Evolutionary conservation across 2,888 invertebrate species (phyloP).

Genomic region (Eugnorisma glareosa): DNA sequence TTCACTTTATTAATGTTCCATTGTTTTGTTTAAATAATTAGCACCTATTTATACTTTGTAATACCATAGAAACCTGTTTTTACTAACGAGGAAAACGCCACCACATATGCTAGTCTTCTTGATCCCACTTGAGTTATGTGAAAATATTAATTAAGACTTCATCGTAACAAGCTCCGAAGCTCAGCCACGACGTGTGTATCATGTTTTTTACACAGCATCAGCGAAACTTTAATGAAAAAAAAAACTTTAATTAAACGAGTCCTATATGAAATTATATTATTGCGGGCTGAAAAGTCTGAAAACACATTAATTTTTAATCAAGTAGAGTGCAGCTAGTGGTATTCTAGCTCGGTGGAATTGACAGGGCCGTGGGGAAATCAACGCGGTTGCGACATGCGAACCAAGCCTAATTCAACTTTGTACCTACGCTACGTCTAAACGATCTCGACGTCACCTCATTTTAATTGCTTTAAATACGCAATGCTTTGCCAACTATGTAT

Average conservation of each 20-base stretch:
- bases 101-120: neutral
- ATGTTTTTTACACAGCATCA: slow-evolving; percentile 14
- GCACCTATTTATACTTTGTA: slow-evolving; percentile 10
- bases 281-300: slow-evolving; percentile 75
- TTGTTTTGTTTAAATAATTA: slow-evolving; percentile 33
- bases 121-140: too few relatives aligned
- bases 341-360: slow-evolving; percentile 76
- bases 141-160: slow-evolving; percentile 28
- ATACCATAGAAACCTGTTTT: neutral
- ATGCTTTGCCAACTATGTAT: slow-evolving; percentile 66
- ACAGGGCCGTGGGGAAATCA: slow-evolving; percentile 84
- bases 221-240: slow-evolving; percentile 13
- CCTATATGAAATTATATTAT: slow-evolving; percentile 55
- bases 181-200: slow-evolving; percentile 2
- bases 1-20: slow-evolving; percentile 25
- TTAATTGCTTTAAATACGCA: slow-evolving; percentile 72
- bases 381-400: slow-evolving; percentile 72
- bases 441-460: slow-evolving; percentile 65
- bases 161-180: slow-evolving; percentile 4
- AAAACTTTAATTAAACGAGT: slow-evolving; percentile 41
- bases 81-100: neutral
- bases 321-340: slow-evolving; percentile 80
- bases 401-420: slow-evolving; percentile 75
- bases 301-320: slow-evolving; percentile 83
- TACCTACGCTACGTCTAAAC: slow-evolving; percentile 65